phyloP scores from a whole-genome alignment of 2,797 vertebrate species.

The Vespertilio murinus region DNA sequence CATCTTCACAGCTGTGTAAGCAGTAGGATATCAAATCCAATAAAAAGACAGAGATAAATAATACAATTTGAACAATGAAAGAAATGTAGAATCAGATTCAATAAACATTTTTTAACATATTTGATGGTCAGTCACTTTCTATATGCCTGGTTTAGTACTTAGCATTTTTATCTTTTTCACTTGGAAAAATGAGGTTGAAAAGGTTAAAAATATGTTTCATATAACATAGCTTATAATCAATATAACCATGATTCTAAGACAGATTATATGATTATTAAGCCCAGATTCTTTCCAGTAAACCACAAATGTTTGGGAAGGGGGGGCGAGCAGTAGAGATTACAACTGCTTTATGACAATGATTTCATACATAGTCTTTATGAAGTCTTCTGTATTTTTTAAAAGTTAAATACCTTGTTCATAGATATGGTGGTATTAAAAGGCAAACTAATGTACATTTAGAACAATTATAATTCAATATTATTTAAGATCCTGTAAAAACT shows the following conservation, averaged over 20 bases:
- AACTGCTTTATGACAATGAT: not conserved
- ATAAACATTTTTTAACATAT: slow-evolving; percentile 23
- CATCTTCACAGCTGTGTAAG: not conserved
- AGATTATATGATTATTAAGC: not conserved
- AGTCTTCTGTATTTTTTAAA: not conserved
- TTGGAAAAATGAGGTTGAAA: slow-evolving; percentile 18
- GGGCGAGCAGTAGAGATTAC: not conserved
- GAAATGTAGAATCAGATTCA: not conserved
- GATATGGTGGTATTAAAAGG: slow-evolving; percentile 14
- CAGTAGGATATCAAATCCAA: not conserved
- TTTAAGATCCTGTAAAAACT: slow-evolving; percentile 11
- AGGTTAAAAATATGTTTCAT: slow-evolving; percentile 26
- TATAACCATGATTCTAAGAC: not conserved
- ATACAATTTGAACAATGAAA: slow-evolving; percentile 5
- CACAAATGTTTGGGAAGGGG: not conserved
- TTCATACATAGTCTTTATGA: slow-evolving; percentile 13
- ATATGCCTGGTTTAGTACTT: not conserved
- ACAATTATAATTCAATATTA: slow-evolving; percentile 39
- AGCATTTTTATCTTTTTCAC: slow-evolving; percentile 42
- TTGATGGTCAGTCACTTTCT: not conserved
- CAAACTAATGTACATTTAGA: slow-evolving; percentile 7
- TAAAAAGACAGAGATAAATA: not conserved
- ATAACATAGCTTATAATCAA: not conserved
- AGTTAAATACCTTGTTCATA: slow-evolving; percentile 9
- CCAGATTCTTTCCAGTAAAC: not conserved